Percentiles rank a stretch among this genome's conserved stretches.
phyloP scores from a whole-genome alignment of 2,797 vertebrate species.

The Schizopygopsis pylzovi region DNA sequence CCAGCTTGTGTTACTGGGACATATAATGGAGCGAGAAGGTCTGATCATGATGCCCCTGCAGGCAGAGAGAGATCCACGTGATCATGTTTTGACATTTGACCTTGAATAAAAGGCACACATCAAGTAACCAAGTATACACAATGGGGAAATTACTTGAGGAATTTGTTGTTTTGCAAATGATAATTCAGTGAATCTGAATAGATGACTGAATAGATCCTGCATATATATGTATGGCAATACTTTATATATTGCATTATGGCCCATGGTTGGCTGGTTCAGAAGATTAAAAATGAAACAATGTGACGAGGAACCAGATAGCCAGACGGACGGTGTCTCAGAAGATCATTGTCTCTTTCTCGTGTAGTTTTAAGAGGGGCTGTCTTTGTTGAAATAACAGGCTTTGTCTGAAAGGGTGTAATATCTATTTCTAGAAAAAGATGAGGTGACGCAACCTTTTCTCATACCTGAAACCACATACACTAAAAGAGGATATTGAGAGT shows the following conservation, averaged over 20 bases:
- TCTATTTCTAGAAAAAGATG: slow-evolving; percentile 43
- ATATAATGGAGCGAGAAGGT: slow-evolving; percentile 45
- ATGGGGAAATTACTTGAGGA: not conserved
- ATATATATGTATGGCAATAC: not conserved
- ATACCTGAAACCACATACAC: slow-evolving; percentile 48
- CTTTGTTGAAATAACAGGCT: slow-evolving; percentile 65
- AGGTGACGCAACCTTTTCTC: slow-evolving; percentile 62
- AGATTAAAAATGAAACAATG: slow-evolving; percentile 16
- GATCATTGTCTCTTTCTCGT: slow-evolving; percentile 63
- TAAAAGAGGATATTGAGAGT: not conserved
- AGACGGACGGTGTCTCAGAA: slow-evolving; percentile 42
- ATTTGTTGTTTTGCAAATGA: not conserved
- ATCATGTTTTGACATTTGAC: slow-evolving; percentile 33
- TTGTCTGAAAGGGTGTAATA: slow-evolving; percentile 69
- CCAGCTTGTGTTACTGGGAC: slow-evolving; percentile 56
- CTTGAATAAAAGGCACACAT: not conserved
- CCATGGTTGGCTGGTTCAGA: not conserved
- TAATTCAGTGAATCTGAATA: not conserved
- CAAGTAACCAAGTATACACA: not conserved
- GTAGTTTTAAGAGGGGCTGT: slow-evolving; percentile 56
- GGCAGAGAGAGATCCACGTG: slow-evolving; percentile 33
- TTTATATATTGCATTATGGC: not conserved
- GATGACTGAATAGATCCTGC: not conserved
- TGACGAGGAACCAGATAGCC: slow-evolving; percentile 11
- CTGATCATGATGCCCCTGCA: slow-evolving; percentile 45